phyloP scores from a whole-genome alignment of 2,113 vertebrate genomes.

The Pseudorectes ferrugineus region DNA sequence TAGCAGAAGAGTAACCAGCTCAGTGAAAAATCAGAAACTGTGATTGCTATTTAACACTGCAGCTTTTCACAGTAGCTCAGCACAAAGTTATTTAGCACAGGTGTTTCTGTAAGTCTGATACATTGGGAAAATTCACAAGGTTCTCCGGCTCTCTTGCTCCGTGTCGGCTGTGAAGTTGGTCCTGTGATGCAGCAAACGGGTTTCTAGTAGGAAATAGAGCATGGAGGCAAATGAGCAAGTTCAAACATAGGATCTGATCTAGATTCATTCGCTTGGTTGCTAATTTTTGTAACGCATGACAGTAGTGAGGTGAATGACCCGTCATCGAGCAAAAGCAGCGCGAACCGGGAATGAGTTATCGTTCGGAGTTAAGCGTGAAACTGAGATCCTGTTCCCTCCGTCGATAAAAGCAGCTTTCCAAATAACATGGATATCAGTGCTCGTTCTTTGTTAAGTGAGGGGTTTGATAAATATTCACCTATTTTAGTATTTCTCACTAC shows the following conservation, averaged over 20 bases:
- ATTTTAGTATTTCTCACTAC: not conserved
- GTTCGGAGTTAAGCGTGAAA: conserved; percentile 37
- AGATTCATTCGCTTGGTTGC: conserved; percentile 42
- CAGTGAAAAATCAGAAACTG: conserved; percentile 38
- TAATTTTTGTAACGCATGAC: conserved; percentile 41
- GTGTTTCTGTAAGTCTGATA: conserved; percentile 65
- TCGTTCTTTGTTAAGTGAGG: not conserved
- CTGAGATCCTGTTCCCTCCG: not conserved
- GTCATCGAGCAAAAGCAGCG: conserved; percentile 12
- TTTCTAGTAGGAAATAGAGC: not conserved
- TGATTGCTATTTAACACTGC: conserved; percentile 54
- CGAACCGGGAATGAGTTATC: conserved; percentile 24
- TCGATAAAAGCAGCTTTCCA: not conserved
- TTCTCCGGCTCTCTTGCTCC: conserved; percentile 33
- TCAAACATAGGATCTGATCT: conserved; percentile 2
- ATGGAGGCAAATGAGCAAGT: conserved; percentile 2
- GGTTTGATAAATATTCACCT: conserved; percentile 27
- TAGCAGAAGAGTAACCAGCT: conserved; percentile 30
- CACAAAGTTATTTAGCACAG: conserved; percentile 59
- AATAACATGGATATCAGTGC: not conserved
- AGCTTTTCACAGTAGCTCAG: conserved; percentile 60
- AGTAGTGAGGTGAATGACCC: conserved; percentile 56
- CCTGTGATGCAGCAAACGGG: not conserved
- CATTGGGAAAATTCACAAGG: conserved; percentile 64
- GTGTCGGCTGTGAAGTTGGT: conserved; percentile 39